A percentile compares a stretch with the other conserved stretches of the same genome.
Evolutionary conservation across 2,797 vertebrate genomes (phyloP).

Genomic region (Malurus splendens): DNA sequence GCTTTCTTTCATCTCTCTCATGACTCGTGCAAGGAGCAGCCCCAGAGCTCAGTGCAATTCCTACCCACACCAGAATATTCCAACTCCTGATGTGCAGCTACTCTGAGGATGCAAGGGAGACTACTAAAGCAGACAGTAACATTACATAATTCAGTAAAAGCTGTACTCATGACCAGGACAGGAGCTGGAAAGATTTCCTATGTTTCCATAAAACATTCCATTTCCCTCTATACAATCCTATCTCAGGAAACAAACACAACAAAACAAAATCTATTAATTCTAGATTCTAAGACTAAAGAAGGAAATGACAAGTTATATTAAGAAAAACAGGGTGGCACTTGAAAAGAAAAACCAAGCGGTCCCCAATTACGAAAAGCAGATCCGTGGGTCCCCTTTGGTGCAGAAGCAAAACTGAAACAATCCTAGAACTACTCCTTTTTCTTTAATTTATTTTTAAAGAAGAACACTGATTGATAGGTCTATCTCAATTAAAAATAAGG

Average conservation of each 20-base stretch:
- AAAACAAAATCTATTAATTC: conserved; percentile 32
- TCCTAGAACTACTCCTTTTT: neutral
- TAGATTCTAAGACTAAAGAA: conserved; percentile 25
- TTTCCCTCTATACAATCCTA: conserved; percentile 52
- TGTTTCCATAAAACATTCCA: conserved; percentile 30
- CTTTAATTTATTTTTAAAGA: neutral
- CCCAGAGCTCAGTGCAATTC: neutral
- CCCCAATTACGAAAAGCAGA: neutral
- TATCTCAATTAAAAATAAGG: neutral
- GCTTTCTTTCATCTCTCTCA: neutral
- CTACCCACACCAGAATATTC: neutral
- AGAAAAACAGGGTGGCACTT: neutral
- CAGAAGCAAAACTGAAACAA: neutral
- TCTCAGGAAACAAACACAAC: conserved; percentile 44
- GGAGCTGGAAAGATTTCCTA: conserved; percentile 27
- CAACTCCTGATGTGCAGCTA: neutral
- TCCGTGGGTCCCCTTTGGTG: neutral
- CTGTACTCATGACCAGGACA: neutral
- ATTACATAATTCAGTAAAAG: neutral
- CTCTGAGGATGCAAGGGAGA: neutral
- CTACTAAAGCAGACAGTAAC: neutral
- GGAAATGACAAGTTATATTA: conserved; percentile 42
- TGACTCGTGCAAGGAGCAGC: neutral
- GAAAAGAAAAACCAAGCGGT: neutral
- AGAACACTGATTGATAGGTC: neutral